Evolutionary conservation across 2,797 vertebrate species (phyloP), one percentile per base, ranked within the genome.

Genomic region (Hyperoplus lanceolatus): DNA sequence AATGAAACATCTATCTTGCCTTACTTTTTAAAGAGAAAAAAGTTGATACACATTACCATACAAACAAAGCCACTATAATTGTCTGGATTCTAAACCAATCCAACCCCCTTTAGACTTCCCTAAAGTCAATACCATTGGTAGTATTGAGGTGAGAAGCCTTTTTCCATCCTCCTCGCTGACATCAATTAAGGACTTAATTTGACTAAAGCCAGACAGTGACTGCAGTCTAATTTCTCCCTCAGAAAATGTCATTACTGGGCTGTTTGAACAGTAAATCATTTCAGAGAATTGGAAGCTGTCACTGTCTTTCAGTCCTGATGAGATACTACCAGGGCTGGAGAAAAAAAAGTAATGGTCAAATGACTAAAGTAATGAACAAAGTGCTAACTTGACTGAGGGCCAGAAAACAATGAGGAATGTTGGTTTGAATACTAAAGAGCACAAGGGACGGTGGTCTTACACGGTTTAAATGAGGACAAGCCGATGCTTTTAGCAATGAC

Each of bases 241-340:
- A 92, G 89, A 90, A 29, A 89, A 91, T 90, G 89, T 90, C 87
- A 92, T 94, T 93, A 93, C 72, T 73, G 80, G 78, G 72, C 89
- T 82, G 87, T 92, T 94, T 92, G 87, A 93, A 87, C 90, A 86
- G 76, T 91, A 88, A 93, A 93, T 93, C 87, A 84, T 90, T 86
- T 77, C 73, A 86, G 70, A 84, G 87, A 75, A 72, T 70, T 75
- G 29, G 73, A 75, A 55, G 68, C 64, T 46, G 70, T 83, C 80
- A 82, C 58, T 54, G 80, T 70, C 73, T 83, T 74, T 81, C 72
- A 70, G 67, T 70, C 77, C 58, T 67, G 65, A 89, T 86, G 87
- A 90, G 84, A 79, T 77, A 78, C 77, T 58, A 60, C 57, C 73
- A 46, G 48, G 56, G 66, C 50, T 70, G 74, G 69, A 72, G 14